Evolutionary conservation across 2,113 vertebrate species (phyloP), one percentile per base, ranked within the genome.

Genomic region (Lepus europaeus): DNA sequence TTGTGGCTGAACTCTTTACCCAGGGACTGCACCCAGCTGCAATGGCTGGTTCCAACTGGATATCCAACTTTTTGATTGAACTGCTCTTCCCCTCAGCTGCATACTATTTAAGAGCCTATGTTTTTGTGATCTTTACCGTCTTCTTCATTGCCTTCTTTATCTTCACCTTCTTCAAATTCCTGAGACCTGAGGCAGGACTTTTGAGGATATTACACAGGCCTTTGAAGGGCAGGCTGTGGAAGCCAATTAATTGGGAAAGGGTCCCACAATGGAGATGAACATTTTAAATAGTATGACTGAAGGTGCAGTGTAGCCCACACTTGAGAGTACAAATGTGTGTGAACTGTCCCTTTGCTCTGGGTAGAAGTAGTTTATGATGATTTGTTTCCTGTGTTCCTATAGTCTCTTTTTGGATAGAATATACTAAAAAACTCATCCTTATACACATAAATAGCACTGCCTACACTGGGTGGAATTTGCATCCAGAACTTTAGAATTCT

Each of bases 91-190:
- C 98, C 3, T 98, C 98, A 51, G 98, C 99, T 82, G 96, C 94
- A 99, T 92, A 95, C 76, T 84, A 98, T 0, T 98, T 98, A 36
- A 98, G 98, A 1, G 70, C 99, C 11, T 99, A 99, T 1, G 99
- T 99, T 90, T 99, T 99, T 97, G 98, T 99, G 93, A 98, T 99
- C 96, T 99, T 99, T 80, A 96, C 98, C 27, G 25, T 97, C 66
- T 97, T 99, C 90, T 99, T 99, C 36, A 69, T 99, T 51, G 0
- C 99, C 36, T 99, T 99, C 98, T 99, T 99, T 96, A 33, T 99
- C 96, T 99, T 99, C 97, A 99, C 99, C 7, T 99, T 98, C 98
- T 99, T 99, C 97, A 98, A 99, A 96, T 99, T 72, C 99, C 99
- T 0, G 99, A 99, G 98, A 99, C 99, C 84, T 99, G 97, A 95